phyloP scores from a whole-genome alignment of 2,888 invertebrate genomes.

The Desoria tigrina region DNA sequence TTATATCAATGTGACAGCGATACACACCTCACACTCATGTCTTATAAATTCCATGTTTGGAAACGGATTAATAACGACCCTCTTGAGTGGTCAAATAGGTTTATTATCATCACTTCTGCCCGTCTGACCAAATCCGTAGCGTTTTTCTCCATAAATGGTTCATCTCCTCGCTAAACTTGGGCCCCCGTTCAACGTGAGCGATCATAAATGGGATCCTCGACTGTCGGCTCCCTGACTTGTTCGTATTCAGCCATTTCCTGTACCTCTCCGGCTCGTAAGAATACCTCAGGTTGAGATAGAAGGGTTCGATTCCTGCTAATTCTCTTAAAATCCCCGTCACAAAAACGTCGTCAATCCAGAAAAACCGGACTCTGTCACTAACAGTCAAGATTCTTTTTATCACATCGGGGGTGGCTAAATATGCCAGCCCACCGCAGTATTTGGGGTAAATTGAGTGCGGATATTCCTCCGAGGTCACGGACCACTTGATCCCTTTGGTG shows the following conservation, averaged over 20 bases:
- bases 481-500: conserved; percentile 53
- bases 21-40: no score
- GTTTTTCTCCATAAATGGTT: conserved; percentile 52
- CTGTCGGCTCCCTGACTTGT: conserved; percentile 27
- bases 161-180: conserved; percentile 50
- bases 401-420: conserved; percentile 54
- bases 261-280: conserved; percentile 50
- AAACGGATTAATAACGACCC: no score
- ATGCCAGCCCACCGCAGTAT: conserved; percentile 55
- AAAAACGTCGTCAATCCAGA: conserved; percentile 61
- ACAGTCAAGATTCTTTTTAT: conserved; percentile 55
- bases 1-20: no score
- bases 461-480: conserved; percentile 53
- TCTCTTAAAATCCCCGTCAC: conserved; percentile 54
- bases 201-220: conserved; percentile 51
- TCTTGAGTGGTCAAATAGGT: no score
- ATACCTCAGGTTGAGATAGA: conserved; percentile 53
- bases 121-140: conserved; percentile 45
- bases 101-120: no score
- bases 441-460: conserved; percentile 53
- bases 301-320: conserved; percentile 51
- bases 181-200: conserved; percentile 49
- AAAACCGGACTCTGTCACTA: conserved; percentile 56
- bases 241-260: conserved; percentile 43
- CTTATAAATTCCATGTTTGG: no score